These are phyloP conservation scores for Loripinus fragilis DNA, from an alignment of 2,888 invertebrate genomes.

Conservation along the genomic window DNA sequence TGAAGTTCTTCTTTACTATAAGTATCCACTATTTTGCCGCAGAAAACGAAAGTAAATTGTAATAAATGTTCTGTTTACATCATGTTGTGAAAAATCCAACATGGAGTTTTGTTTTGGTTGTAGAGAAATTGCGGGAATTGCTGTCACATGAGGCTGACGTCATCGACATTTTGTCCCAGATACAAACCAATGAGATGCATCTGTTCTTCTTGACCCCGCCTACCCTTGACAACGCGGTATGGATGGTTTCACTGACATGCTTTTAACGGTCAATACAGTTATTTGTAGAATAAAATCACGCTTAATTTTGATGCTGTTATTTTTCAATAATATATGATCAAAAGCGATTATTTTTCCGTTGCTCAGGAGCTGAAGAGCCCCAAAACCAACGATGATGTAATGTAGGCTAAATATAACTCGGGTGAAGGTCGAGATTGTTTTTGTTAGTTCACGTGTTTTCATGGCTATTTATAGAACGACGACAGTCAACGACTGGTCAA, in stretches of 20 bases:
- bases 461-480: constrained; percentile 37
- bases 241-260: too few relatives aligned
- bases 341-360: too few relatives aligned
- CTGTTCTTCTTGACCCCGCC: constrained; percentile 23
- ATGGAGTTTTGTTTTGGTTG: constrained; percentile 73
- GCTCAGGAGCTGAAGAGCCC: too few relatives aligned
- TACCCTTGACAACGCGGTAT: constrained; percentile 8
- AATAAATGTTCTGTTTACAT: constrained; percentile 62
- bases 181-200: constrained; percentile 32
- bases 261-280: too few relatives aligned
- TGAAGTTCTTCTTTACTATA: constrained; percentile 49
- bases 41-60: constrained; percentile 23
- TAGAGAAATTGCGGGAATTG: constrained; percentile 70
- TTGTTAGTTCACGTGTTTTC: constrained; percentile 56
- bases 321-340: too few relatives aligned
- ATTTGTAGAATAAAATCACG: too few relatives aligned
- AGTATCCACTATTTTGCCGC: constrained; percentile 59
- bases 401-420: constrained; percentile 40
- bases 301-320: too few relatives aligned
- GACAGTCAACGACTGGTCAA: constrained; percentile 16
- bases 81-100: constrained; percentile 53
- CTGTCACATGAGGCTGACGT: constrained; percentile 63
- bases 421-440: constrained; percentile 55
- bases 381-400: constrained; percentile 44
- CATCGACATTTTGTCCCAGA: constrained; percentile 31